phyloP scores from a whole-genome alignment of 2,113 vertebrate genomes.

The Eolophus roseicapilla region DNA sequence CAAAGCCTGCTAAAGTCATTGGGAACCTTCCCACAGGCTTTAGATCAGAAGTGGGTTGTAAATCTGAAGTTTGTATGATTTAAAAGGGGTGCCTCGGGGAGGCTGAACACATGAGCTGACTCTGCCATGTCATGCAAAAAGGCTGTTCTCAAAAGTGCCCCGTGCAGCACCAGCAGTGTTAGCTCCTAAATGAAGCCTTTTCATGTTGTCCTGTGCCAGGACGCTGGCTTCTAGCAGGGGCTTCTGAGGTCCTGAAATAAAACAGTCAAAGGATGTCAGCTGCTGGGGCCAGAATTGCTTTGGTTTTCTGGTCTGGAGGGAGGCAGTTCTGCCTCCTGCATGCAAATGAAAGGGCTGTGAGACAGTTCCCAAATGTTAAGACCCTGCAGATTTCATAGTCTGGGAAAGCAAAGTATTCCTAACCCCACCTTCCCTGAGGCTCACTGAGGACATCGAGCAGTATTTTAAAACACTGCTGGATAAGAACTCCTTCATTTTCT shows the following conservation, averaged over 20 bases:
- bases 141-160: background rate
- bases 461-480: background rate
- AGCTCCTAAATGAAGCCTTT: background rate
- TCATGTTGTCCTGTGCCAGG: background rate
- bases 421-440: background rate
- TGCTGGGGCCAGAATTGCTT: background rate
- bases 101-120: background rate
- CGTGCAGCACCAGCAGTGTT: fast-evolving
- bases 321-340: background rate
- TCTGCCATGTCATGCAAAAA: background rate
- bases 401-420: background rate
- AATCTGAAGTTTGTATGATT: background rate
- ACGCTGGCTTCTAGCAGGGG: background rate
- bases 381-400: background rate
- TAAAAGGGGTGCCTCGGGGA: background rate
- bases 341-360: background rate
- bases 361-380: background rate
- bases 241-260: background rate
- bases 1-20: background rate
- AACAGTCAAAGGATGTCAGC: background rate
- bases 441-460: background rate
- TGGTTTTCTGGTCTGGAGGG: background rate
- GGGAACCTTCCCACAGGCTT: background rate
- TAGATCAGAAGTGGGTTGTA: background rate
- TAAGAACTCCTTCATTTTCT: background rate